A percentile compares a stretch with the other conserved stretches of the same genome.
These are phyloP conservation scores for Sarcoramphus papa DNA, from an alignment of 2,797 vertebrate genomes.

Conservation along the genomic window DNA sequence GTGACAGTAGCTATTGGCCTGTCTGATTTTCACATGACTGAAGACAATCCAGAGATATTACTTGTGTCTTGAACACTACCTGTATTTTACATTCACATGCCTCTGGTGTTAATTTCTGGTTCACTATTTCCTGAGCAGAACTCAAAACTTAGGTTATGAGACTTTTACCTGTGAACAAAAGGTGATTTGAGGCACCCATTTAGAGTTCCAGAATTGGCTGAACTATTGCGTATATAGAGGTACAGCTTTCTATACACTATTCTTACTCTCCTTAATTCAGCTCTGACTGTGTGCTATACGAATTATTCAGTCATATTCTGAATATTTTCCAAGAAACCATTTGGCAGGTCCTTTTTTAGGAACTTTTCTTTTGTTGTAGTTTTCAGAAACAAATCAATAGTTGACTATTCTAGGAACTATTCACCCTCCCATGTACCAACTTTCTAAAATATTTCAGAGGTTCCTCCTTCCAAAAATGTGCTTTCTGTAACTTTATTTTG, in stretches of 20 bases:
- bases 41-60: not conserved
- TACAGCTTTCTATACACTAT: not conserved
- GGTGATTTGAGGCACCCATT: not conserved
- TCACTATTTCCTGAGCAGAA: not conserved
- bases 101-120: not conserved
- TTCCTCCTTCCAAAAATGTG: not conserved
- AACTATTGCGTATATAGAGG: not conserved
- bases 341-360: not conserved
- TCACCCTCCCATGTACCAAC: rapidly evolving
- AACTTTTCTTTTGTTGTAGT: not conserved
- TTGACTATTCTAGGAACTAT: not conserved
- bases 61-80: not conserved
- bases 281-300: not conserved
- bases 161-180: not conserved
- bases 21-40: not conserved
- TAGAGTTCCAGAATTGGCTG: not conserved
- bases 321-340: not conserved
- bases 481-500: not conserved
- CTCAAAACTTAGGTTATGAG: not conserved
- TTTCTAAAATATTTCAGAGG: not conserved
- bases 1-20: not conserved
- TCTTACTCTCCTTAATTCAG: not conserved
- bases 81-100: not conserved
- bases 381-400: not conserved
- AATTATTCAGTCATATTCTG: not conserved